Percentiles rank a stretch among this genome's conserved stretches.
These are phyloP conservation scores for Amphiduros pacificus DNA, from an alignment of 2,888 invertebrate species.

Conservation along the genomic window DNA sequence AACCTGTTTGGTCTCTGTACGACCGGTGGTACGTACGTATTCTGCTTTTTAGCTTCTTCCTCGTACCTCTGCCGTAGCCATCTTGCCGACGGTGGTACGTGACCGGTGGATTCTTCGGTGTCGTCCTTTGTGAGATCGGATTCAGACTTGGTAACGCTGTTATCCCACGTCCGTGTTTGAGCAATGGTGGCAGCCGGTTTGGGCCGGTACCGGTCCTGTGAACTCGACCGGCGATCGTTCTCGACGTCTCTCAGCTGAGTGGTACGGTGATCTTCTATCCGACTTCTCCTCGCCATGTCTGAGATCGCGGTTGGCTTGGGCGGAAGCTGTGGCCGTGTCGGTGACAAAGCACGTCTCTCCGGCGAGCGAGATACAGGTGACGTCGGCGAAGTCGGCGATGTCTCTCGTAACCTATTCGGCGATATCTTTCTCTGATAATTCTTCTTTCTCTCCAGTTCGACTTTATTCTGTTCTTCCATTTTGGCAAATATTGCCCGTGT, in stretches of 20 bases:
- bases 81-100: constrained; percentile 6
- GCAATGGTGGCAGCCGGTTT: background rate
- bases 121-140: background rate
- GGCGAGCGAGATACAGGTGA: constrained; percentile 1
- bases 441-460: background rate
- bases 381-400: constrained; percentile 14
- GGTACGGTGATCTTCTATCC: no score
- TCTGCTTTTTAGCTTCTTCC: background rate
- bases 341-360: background rate
- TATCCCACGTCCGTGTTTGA: background rate
- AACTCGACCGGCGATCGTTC: background rate
- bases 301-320: background rate
- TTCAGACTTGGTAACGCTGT: background rate
- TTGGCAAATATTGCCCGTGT: constrained; percentile 55
- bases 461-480: constrained; percentile 47
- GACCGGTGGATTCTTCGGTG: background rate
- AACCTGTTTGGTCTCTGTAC: background rate
- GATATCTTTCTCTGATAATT: background rate
- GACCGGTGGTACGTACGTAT: background rate
- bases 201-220: no score
- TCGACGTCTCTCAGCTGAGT: background rate
- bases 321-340: background rate
- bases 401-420: background rate
- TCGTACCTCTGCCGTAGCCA: constrained; percentile 14
- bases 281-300: background rate